Evolutionary conservation across 2,797 vertebrate species (phyloP).

Genomic region (Siniperca scherzeri): DNA sequence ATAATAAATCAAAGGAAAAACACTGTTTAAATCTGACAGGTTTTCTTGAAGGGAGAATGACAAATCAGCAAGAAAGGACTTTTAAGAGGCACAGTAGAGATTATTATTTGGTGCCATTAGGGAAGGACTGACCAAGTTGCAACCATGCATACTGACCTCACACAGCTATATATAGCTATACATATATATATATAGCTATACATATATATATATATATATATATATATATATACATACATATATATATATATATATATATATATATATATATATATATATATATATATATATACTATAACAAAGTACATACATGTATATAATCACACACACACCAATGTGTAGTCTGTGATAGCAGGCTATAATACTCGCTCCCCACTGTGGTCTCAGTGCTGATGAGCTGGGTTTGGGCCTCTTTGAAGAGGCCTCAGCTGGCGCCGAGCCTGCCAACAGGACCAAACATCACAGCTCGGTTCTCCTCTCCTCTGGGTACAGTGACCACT

Average conservation of each 20-base stretch:
- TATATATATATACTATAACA: not conserved
- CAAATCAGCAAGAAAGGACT: slow-evolving; percentile 49
- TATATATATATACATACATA: too few species aligned
- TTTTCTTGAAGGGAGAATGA: slow-evolving; percentile 61
- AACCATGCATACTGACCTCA: slow-evolving; percentile 14
- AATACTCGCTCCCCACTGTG: slow-evolving; percentile 56
- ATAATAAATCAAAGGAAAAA: slow-evolving; percentile 66
- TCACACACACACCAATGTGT: slow-evolving; percentile 21
- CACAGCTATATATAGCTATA: not conserved
- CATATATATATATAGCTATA: too few species aligned
- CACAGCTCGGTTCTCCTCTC: slow-evolving; percentile 69
- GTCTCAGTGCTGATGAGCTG: slow-evolving; percentile 61
- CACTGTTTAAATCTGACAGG: slow-evolving; percentile 58
- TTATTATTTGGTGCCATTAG: slow-evolving; percentile 27
- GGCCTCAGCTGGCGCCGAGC: slow-evolving; percentile 58
- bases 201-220: not conserved
- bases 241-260: not conserved
- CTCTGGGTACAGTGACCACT: slow-evolving; percentile 71
- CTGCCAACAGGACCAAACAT: slow-evolving; percentile 71
- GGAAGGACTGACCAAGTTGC: slow-evolving; percentile 36
- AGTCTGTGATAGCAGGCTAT: slow-evolving; percentile 22
- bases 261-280: too few species aligned
- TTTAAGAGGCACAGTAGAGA: slow-evolving; percentile 47
- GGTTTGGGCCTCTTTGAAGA: slow-evolving; percentile 74
- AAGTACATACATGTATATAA: slow-evolving; percentile 6